Evolutionary conservation across 2,797 vertebrate genomes (phyloP), one percentile per base, ranked within the genome.

Genomic region (Loris lydekkerianus): DNA sequence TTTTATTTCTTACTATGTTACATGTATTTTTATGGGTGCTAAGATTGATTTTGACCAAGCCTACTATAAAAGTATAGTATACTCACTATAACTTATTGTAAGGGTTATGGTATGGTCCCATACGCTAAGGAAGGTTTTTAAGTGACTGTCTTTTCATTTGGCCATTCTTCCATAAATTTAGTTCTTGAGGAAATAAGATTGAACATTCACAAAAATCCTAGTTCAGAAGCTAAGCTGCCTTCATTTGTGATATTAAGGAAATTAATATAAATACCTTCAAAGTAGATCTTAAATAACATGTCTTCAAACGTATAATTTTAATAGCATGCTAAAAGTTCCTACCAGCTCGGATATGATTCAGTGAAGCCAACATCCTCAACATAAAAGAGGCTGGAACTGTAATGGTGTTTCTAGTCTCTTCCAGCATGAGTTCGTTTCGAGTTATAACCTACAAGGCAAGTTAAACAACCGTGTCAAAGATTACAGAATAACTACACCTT

Each of bases 301-400:
- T 25, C 95, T 83, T 80, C 60, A 75, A 81, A 85, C 7, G 5
- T 5, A 56, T 15, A 29, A 63, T 17, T 20, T 10, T 31, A 34
- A 29, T 3, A 43, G 60, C 27, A 72, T 3, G 27, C 20, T 11
- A 3, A 7, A 31, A 67, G 91, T 58, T 89, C 98, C 98, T 96
- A 99, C 99, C 99, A 97, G 99, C 98, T 98, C 99, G 98, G 97
- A 99, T 99, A 91, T 99, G 99, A 98, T 99, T 99, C 93, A 99
- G 98, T 0, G 99, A 99, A 76, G 99, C 99, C 98, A 99, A 98
- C 99, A 99, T 99, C 97, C 99, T 98, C 94, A 99, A 98, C 99
- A 99, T 99, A 98, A 99, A 99, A 81, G 99, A 99, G 87, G 99
- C 99, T 43, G 99, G 99, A 92, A 99, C 99, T 34, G 99, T 99